Base-by-base conservation (phyloP, 2,888 invertebrate species). In the Physocephala rufipes region DNA sequence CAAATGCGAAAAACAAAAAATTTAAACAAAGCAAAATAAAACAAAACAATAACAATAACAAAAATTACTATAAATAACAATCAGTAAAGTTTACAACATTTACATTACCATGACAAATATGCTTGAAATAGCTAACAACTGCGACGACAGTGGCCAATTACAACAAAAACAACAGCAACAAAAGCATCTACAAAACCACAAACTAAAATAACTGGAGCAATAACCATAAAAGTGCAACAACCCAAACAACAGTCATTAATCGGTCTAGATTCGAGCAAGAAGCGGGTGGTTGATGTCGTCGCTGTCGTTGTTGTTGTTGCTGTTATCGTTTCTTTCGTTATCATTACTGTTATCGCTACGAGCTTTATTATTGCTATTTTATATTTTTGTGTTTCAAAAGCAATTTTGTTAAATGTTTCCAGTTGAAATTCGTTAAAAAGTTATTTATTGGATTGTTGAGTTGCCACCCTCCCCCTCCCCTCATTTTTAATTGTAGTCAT, bases 21-120 rank as follows among this genome's bases (percentile, higher is more conserved):
- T 36, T 36, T 36, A 7, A 36, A 7, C 4, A 9, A 7, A 36
- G 36, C 4, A 9, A 36, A 36, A n/a, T 43, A 62, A 43, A 62
- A 16, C 24, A 9, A 30, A 62, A 62, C 55, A 24, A n/a, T 15
- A 62, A 21, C 45, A 43, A 43, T 43, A 36, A 19, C 24, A 62
- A 43, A 19, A 21, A 62, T 62, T 61, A 28, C 36, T 36, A 19
- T 19, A 9, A 61, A 30, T 66, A 53, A 66, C 51, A 53, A 53
- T 36, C 51, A 66, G 30, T 66, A 30, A 30, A 66, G 53, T 53
- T 66, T 66, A 55, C 66, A 55, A 53, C 36, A 55, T 55, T 36
- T 55, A 4, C 36, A n/a, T n/a, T 36, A 36, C 36, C 36, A 36
- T 36, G 36, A 36, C 36, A 36, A 36, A 36, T 9, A 36, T 36